Percentiles rank a stretch among this genome's conserved stretches.
phyloP scores from a whole-genome alignment of 2,113 vertebrate species.

The Cardinalis cardinalis region DNA sequence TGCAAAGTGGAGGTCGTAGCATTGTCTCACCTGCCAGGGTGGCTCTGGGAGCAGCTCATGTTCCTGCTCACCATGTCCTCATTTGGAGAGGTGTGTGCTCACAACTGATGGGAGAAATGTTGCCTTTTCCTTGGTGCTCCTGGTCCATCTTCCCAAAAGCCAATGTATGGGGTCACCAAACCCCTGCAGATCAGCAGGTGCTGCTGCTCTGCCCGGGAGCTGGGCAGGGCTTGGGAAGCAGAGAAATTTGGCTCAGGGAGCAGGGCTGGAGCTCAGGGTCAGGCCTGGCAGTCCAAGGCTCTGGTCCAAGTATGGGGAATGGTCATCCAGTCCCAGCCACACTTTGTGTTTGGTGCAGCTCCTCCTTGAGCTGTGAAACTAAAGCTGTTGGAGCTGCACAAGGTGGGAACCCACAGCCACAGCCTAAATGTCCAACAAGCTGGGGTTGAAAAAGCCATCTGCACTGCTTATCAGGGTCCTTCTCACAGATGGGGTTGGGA shows the following conservation, averaged over 20 bases:
- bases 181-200: accelerated
- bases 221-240: neutral
- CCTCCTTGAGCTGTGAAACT: neutral
- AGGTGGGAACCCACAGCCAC: neutral
- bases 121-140: neutral
- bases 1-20: neutral
- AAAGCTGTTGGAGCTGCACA: neutral
- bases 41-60: neutral
- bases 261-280: neutral
- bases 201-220: neutral
- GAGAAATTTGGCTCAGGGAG: neutral
- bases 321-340: accelerated
- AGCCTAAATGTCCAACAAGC: neutral
- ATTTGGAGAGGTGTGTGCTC: neutral
- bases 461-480: neutral
- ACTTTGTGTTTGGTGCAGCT: neutral
- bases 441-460: neutral
- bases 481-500: neutral
- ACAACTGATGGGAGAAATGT: accelerated
- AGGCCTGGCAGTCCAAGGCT: neutral
- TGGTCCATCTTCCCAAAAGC: neutral
- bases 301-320: neutral
- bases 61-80: accelerated
- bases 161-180: accelerated
- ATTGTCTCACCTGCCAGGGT: accelerated